Base-by-base conservation (phyloP, 2,888 invertebrate species). In the Salticus scenicus region DNA sequence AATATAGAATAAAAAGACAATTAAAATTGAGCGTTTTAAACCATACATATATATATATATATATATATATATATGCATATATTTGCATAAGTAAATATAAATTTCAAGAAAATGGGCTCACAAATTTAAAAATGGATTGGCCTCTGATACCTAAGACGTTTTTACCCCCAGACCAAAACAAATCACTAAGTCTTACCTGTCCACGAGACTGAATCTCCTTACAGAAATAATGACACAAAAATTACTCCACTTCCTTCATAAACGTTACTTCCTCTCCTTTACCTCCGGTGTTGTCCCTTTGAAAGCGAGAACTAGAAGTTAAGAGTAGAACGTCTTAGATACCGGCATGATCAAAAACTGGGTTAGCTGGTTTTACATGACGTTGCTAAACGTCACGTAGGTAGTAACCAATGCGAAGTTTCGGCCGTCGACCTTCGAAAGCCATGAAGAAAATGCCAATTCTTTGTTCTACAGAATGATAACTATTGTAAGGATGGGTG, bases 221-320 rank as follows among this genome's bases (percentile, higher is more conserved):
- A 12, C 57, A 57, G 57, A n/a, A n/a, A 2, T 57, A 57, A 24
- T 24, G 57, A 24, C 24, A 57, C 20, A 17, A 57, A 20, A 24
- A 24, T 57, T 57, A 57, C 57, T 57, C 57, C 57, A 57, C 57
- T 57, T 57, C 57, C 57, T 57, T 57, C 57, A 57, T 57, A 57
- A 57, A 57, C 57, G 57, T 1, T 17, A 57, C 57, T 57, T 57
- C 57, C 57, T 57, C 24, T 24, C 57, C 57, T 57, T 57, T 57
- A 17, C 57, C 57, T 57, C 57, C 57, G 57, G 57, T 57, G 57
- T 12, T 57, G 24, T 57, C 57, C 57, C 57, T 57, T 57, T 24
- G 57, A 57, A 57, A 57, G 57, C 57, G 57, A 57, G 57, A 57
- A 57, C 57, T 57, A 24, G 57, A 57, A 57, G 57, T 57, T 57